These are phyloP conservation scores for Andinoacara biseriatus DNA, from an alignment of 2,113 vertebrate genomes.

Conservation along the genomic window DNA sequence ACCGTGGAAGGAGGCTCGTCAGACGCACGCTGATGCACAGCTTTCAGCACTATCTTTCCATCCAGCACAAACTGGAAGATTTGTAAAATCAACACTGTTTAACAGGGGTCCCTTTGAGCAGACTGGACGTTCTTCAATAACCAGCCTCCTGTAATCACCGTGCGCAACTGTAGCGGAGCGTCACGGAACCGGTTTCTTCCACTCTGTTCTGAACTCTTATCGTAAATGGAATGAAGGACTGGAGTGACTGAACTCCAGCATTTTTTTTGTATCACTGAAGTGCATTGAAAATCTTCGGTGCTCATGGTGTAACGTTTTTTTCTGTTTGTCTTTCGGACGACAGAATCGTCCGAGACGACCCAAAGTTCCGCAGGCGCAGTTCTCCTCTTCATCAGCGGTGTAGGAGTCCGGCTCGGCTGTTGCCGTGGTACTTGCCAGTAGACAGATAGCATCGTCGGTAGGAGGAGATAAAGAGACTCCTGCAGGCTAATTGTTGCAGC, in stretches of 20 bases:
- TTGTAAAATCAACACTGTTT: conserved; percentile 21
- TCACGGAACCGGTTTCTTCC: conserved; percentile 22
- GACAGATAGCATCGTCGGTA: conserved; percentile 79
- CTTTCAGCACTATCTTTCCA: conserved; percentile 45
- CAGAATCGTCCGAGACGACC: conserved; percentile 51
- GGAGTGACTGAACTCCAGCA: conserved; percentile 30
- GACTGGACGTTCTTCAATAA: conserved; percentile 23
- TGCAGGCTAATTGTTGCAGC: conserved; percentile 78
- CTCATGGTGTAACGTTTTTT: background rate
- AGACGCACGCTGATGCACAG: conserved; percentile 63
- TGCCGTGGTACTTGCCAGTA: conserved; percentile 71
- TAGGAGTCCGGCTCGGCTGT: conserved; percentile 80
- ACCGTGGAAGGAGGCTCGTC: conserved; percentile 65
- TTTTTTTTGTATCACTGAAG: conserved; percentile 5
- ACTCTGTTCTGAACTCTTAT: conserved; percentile 21
- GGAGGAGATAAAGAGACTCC: conserved; percentile 84
- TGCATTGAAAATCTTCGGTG: conserved; percentile 14
- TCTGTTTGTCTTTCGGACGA: conserved; percentile 38
- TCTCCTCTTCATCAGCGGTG: conserved; percentile 68
- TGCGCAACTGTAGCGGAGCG: conserved; percentile 61
- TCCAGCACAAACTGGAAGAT: conserved; percentile 31
- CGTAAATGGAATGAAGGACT: background rate
- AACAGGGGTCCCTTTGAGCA: conserved; percentile 27
- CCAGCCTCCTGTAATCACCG: conserved; percentile 21
- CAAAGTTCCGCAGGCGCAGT: conserved; percentile 76